Evolutionary conservation across 2,888 invertebrate genomes (phyloP).

Genomic region (Lasioglossum lativentre): DNA sequence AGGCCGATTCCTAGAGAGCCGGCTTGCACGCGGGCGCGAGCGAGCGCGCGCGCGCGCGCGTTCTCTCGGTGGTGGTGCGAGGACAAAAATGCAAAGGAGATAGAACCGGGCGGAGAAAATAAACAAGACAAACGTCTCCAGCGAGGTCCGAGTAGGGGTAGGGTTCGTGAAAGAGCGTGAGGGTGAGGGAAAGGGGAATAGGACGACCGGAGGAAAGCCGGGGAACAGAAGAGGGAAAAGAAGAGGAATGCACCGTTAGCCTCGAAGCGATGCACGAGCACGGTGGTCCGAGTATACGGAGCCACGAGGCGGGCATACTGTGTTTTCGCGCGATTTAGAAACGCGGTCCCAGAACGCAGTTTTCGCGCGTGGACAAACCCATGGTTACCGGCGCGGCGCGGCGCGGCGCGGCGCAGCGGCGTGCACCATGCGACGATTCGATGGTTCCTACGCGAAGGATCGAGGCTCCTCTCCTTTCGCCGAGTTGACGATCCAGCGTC

Average conservation of each 20-base stretch:
- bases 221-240: constrained; percentile 36
- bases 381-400: constrained; percentile 2
- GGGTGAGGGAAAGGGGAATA: constrained; percentile 12
- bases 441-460: background rate
- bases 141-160: constrained; percentile 20
- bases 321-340: constrained; percentile 49
- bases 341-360: constrained; percentile 8
- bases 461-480: constrained; percentile 22
- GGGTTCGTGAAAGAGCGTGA: background rate
- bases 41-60: too few relatives aligned
- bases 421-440: background rate
- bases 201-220: background rate
- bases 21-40: background rate
- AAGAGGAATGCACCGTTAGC: constrained; percentile 73
- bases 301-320: constrained; percentile 13
- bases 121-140: constrained; percentile 34
- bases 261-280: constrained; percentile 62
- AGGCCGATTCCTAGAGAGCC: constrained; percentile 70
- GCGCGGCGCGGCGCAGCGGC: too few relatives aligned
- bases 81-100: constrained; percentile 43
- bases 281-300: constrained; percentile 54
- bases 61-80: background rate
- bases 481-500: constrained; percentile 38
- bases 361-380: constrained; percentile 2
- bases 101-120: constrained; percentile 14